Evolutionary conservation across 2,888 invertebrate species (phyloP), one percentile per base, ranked within the genome.

Genomic region (Timandra comae): DNA sequence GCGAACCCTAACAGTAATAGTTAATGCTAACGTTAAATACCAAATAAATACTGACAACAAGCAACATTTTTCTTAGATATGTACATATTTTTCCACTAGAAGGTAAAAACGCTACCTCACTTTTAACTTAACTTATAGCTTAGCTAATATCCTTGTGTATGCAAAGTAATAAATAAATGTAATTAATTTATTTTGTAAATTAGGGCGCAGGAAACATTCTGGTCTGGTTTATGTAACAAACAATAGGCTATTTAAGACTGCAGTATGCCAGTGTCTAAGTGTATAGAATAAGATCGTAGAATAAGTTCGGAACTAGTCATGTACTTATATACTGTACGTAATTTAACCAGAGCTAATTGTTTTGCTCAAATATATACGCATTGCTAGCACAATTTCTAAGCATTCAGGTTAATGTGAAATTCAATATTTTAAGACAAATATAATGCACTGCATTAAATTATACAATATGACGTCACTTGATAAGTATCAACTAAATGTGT

Each of bases 21-120:
- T 47, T 56, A 49, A 63, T 56, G 59, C 59, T 67, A 48, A 5
- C 24, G 4, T 9, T 54, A 50, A 52, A 60, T 67, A 61, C 52
- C 60, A 70, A 76, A 74, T 75, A 80, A 79, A 74, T 68, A 70
- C 49, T 58, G 59, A 56, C 46, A 49, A 58, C 16, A 59, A 41
- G 47, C 60, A 70, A 72, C 75, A 76, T 74, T 75, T 69, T 59
- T 64, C 62, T 63, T 73, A 73, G 63, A 70, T 65, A 56, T 84
- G 82, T 85, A 85, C 59, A 85, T 82, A 85, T 71, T 77, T 69
- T 78, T 76, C 73, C 78, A 78, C 67, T 80, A 80, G 78, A 76
- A 71, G 77, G 74, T 82, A 81, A 85, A 77, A 77, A 80, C 67
- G 84, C 84, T 85, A 85, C 84, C 84, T 85, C 84, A 85, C 81